Percentiles rank a stretch among this genome's conserved stretches.
Evolutionary conservation across 2,797 vertebrate genomes (phyloP).

Genomic region (Anolis apletophallus): DNA sequence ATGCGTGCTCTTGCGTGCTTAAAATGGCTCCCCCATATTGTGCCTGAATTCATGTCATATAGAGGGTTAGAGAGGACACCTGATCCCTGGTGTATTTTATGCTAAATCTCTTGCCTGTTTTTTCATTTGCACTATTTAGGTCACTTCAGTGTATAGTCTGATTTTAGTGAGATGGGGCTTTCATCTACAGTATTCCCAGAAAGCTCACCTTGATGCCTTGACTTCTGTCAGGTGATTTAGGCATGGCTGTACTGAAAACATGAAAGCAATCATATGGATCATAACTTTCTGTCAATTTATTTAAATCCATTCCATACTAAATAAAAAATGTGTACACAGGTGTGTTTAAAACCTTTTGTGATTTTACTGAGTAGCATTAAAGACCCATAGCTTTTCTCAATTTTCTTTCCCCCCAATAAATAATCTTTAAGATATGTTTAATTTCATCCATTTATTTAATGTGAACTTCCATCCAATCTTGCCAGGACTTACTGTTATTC

Average conservation of each 20-base stretch:
- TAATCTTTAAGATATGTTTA: conserved; percentile 35
- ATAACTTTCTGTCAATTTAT: neutral
- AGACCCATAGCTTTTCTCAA: neutral
- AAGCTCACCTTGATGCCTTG: neutral
- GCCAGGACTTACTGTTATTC: neutral
- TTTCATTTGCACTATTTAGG: neutral
- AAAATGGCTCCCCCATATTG: too few relatives aligned
- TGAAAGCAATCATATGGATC: neutral
- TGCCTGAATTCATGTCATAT: too few relatives aligned
- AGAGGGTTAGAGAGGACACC: neutral
- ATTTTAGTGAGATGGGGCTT: conserved; percentile 31
- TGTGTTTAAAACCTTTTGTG: conserved; percentile 44
- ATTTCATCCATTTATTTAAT: neutral
- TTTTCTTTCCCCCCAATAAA: neutral
- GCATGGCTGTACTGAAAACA: neutral
- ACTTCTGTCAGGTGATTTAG: neutral
- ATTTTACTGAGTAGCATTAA: neutral
- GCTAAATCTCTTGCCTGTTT: conserved; percentile 16
- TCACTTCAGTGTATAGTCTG: neutral
- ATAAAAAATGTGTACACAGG: too few relatives aligned
- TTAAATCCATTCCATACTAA: neutral
- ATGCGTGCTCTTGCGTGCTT: too few relatives aligned
- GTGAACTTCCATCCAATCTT: too few relatives aligned
- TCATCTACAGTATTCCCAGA: neutral
- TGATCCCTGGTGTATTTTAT: conserved; percentile 26